Evolutionary conservation across 2,797 vertebrate species (phyloP).

Genomic region (Vultur gryphus): DNA sequence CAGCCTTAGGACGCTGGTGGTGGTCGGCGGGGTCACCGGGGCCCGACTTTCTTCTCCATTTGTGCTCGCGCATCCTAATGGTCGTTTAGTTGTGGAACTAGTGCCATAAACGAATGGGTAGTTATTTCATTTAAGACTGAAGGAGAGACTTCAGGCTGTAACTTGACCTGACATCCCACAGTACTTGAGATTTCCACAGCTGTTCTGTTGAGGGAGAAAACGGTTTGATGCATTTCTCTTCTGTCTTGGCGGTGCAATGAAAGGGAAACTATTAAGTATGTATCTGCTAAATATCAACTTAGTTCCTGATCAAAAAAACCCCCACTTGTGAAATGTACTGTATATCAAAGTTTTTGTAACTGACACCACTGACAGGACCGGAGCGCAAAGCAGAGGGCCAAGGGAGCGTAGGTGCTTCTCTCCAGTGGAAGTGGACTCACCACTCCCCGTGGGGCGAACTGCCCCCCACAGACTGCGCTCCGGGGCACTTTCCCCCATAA

Average conservation of each 20-base stretch:
- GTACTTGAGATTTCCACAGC: background rate
- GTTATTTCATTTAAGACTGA: background rate
- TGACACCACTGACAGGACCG: background rate
- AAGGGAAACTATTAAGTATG: background rate
- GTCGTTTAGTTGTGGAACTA: background rate
- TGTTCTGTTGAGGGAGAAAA: background rate
- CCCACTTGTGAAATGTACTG: slow-evolving; percentile 1
- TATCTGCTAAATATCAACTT: background rate
- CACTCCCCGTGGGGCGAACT: background rate
- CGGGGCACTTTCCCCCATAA: background rate
- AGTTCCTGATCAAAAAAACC: background rate
- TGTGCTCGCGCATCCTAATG: background rate
- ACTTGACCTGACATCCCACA: background rate
- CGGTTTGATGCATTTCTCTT: background rate
- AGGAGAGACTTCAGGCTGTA: slow-evolving; percentile 7
- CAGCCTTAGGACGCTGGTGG: background rate
- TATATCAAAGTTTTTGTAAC: background rate
- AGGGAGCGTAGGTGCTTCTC: background rate
- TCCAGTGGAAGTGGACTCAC: background rate
- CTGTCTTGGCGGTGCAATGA: background rate
- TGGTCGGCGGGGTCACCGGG: background rate
- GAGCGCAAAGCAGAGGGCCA: background rate
- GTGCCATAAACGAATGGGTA: background rate
- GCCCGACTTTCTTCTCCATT: background rate
- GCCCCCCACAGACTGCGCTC: background rate